Evolutionary conservation across 2,797 vertebrate species (phyloP), one percentile per base, ranked within the genome.

Genomic region (Macropodus opercularis): DNA sequence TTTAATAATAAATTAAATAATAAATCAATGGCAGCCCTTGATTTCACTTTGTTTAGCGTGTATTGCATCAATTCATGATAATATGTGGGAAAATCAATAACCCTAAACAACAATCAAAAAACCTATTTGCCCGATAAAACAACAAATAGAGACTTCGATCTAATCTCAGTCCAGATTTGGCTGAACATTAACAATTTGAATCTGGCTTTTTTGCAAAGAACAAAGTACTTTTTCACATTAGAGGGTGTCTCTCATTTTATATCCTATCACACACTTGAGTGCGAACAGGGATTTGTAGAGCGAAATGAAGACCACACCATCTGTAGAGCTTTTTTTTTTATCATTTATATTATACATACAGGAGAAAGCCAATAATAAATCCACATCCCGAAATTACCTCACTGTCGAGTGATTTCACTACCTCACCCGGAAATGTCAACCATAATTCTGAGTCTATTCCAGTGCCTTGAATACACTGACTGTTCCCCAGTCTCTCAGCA

Each of bases 401-500:
- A 73, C 73, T 48, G 54, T 79, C 51, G 23, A 80, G 82, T 81
- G 85, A 81, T 75, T 69, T 89, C 87, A 85, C 88, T 91, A 77
- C 91, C 92, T 93, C 27, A 38, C 83, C 85, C 40, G 75, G 82
- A 86, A 85, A 79, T 24, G 69, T 80, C 56, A 63, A 74, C 59
- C 75, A 80, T 78, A 67, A 84, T 69, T 80, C 78, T 70, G 41
- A 82, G 75, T 90, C 79, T 77, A 69, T 85, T 81, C 43, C 52
- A 83, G 77, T 92, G 90, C 89, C 91, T 92, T 94, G 87, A 90
- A 86, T 70, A 74, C 79, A 83, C 75, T 42, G 80, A 87, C 81
- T 85, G 81, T 85, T 83, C 63, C 76, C 60, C 83, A 40, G 78
- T 85, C 80, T 77, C 66, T 81, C 81, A 77, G 72, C 79, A 78